Evolutionary conservation across 2,113 vertebrate species (phyloP).

Genomic region (Larimichthys polyactis): DNA sequence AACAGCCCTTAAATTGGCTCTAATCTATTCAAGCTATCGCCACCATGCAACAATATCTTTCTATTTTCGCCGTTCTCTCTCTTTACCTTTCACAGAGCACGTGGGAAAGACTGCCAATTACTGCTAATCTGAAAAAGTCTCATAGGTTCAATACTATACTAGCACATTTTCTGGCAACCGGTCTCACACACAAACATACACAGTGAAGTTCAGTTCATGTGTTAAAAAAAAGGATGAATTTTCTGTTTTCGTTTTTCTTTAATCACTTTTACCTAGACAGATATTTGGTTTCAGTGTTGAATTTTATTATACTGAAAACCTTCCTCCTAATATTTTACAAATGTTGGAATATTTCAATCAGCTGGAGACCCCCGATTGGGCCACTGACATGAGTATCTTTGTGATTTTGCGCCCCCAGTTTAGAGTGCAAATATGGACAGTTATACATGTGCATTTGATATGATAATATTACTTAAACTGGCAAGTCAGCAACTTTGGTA

Average conservation of each 20-base stretch:
- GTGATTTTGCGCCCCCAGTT: too few relatives aligned
- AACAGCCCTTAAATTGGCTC: slow-evolving; percentile 25
- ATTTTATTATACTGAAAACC: not conserved
- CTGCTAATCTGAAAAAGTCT: slow-evolving; percentile 42
- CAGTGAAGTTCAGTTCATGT: not conserved
- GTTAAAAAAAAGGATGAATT: too few relatives aligned
- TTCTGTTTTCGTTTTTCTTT: not conserved
- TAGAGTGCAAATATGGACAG: too few relatives aligned
- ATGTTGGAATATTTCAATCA: too few relatives aligned
- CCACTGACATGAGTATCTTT: not conserved
- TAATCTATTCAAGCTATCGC: slow-evolving; percentile 21
- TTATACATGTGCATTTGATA: too few relatives aligned
- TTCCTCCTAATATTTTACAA: too few relatives aligned
- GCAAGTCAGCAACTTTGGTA: too few relatives aligned
- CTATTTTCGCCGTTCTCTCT: not conserved
- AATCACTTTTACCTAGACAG: not conserved
- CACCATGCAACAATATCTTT: not conserved
- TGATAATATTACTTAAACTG: too few relatives aligned
- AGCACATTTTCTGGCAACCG: not conserved
- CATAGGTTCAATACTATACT: not conserved
- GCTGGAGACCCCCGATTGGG: not conserved
- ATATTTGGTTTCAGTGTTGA: not conserved
- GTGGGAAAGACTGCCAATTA: slow-evolving; percentile 43
- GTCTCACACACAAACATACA: not conserved
- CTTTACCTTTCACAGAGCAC: slow-evolving; percentile 8